Base-by-base conservation (phyloP, 2,888 invertebrate genomes). In the Dione juno region DNA sequence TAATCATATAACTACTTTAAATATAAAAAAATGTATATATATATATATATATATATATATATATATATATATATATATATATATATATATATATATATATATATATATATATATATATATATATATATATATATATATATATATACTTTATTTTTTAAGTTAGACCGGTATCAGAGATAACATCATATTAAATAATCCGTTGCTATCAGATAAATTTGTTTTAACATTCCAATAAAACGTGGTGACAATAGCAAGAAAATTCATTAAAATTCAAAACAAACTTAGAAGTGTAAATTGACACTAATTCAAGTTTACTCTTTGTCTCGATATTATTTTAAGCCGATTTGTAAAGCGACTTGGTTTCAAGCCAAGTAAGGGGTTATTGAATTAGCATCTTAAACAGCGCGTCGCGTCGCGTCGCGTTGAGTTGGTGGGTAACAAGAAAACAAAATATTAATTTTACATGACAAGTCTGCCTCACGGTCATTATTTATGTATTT, bases 261-360 rank as follows among this genome's bases (percentile, higher is more conserved):
- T 48, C 59, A 59, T 59, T 59, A 59, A 59, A 59, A 37, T 64
- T 69, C 58, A 69, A 66, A 50, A 48, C 53, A 66, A 70, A 70
- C 59, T 70, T 66, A 16, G 37, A 45, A 70, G 66, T 70, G 61
- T 61, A 66, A 70, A 66, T 70, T 66, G 67, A 61, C 59, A 70
- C 61, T 59, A 66, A 59, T 70, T 59, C 59, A 45, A 53, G n/a
- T 28, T 59, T 50, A 53, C 52, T 45, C 59, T 66, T 35, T 50
- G 65, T 66, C 52, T 21, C 37, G 50, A 48, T 63, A 63, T 63
- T 63, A 63, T 63, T 63, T 63, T 53, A 59, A 70, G 59, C 54
- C 63, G 67, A 70, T 70, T 70, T 57, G 67, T 61, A 63, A 50
- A 67, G 67, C 67, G 57, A 21, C 57, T 50, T 57, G 45, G 57